These are phyloP conservation scores for Marcusenius ussheri DNA, from an alignment of 2,113 vertebrate genomes.

Conservation along the genomic window DNA sequence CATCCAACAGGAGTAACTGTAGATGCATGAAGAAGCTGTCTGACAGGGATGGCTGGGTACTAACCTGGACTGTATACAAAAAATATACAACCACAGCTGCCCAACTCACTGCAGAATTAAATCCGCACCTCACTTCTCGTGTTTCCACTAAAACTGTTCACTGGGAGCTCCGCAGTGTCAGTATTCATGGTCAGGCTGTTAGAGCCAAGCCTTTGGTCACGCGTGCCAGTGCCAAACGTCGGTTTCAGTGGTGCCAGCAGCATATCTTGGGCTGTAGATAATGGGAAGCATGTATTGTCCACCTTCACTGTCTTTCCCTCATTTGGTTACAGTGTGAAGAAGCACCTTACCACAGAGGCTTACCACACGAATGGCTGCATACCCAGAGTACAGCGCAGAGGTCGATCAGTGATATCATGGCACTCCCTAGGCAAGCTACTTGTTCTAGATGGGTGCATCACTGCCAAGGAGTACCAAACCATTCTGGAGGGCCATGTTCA, in stretches of 20 bases:
- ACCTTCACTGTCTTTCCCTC: neutral
- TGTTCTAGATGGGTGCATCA: neutral
- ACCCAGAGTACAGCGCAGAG: neutral
- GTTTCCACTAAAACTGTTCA: neutral
- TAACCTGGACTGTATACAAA: neutral
- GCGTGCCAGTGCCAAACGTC: neutral
- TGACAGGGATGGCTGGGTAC: neutral
- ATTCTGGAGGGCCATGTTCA: neutral
- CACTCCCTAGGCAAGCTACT: neutral
- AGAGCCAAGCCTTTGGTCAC: neutral
- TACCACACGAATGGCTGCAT: neutral
- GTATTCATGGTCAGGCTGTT: neutral
- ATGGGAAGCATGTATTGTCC: neutral
- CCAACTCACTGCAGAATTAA: neutral
- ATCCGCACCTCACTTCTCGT: neutral
- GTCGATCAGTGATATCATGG: neutral
- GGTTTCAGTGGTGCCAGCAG: neutral
- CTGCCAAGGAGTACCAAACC: neutral
- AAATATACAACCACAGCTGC: neutral
- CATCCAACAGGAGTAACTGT: neutral
- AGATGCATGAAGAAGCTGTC: neutral
- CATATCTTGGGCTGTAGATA: neutral
- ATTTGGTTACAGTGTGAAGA: neutral
- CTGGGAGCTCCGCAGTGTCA: neutral
- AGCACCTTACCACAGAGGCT: neutral